Evolutionary conservation across 2,888 invertebrate genomes (phyloP), one percentile per base, ranked within the genome.

Genomic region (Hermaeophaga mercurialis): DNA sequence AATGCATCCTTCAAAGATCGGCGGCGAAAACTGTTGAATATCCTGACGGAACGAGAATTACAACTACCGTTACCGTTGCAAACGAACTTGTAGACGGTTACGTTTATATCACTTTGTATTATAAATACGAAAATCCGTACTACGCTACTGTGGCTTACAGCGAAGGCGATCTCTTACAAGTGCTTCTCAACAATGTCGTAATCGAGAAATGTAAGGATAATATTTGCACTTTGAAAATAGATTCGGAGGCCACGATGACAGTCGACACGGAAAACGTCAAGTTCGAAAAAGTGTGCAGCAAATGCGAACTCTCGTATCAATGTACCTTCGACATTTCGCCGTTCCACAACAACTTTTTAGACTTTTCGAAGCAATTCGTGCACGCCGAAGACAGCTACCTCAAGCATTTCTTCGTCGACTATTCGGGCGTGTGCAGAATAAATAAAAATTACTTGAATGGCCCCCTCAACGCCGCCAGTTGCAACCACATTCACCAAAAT

Each of bases 41-140:
- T 49, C 50, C 66, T 1, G 70, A 71, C 39, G 69, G 69, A 9
- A 70, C 69, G 1, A 60, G 62, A 44, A 71, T 71, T 12, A 49
- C 58, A 11, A 66, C 46, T 28, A 55, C 49, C 2, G 38, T 62
- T 1, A 47, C 52, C 3, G 50, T 67, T 7, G 54, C 61, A 4
- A 63, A 65, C 11, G 64, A 67, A 11, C 39, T 69, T 8, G 65
- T 66, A 3, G 68, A 68, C 39, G 68, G 64, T 14, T 71, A 67
- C 55, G 69, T 71, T 1, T 69, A 63, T 19, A 61, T 71, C 14
- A 60, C 59, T 5, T 38, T 70, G 14, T 44, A 47, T 17, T 70
- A 64, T 48, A 49, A 64, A 46, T 71, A 63, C 50, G 66, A 69
- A 33, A 70, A 71, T 56, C 65, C 69, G 0, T 44, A 67, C 39